Conservation (phyloP, 2,888 invertebrate genomes). For the Calameuta idolon region DNA sequence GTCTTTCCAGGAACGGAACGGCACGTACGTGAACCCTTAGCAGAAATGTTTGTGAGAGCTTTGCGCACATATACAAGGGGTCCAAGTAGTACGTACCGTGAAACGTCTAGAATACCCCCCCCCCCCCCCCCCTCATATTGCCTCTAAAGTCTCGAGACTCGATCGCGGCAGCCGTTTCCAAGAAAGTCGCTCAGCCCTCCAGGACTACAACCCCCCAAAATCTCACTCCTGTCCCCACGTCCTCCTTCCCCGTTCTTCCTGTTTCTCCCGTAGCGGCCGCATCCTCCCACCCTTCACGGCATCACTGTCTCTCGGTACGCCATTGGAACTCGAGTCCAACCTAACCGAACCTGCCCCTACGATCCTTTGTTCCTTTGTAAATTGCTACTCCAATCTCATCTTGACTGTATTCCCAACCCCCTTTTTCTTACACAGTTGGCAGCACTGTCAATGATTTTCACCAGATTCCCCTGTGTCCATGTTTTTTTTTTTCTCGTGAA, state of each 20-base stretch:
- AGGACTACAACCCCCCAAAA: conserved; percentile 31
- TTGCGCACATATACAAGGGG: neutral
- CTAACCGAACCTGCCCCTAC: conserved; percentile 8
- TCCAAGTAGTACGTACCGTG: neutral
- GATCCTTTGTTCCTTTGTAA: conserved; percentile 18
- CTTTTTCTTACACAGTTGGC: no score
- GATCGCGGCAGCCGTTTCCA: conserved; percentile 28
- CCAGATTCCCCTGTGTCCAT: no score
- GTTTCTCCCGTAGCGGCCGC: neutral
- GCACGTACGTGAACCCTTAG: conserved; percentile 1
- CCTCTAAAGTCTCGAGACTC: neutral
- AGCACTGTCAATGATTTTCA: no score
- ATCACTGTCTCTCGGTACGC: neutral
- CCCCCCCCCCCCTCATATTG: neutral
- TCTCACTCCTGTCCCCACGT: neutral
- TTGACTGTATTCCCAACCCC: no score
- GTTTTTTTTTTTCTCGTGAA: no score
- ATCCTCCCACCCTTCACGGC: neutral
- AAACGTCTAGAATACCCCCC: neutral
- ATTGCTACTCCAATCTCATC: conserved; percentile 12
- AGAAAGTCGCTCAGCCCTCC: conserved; percentile 28
- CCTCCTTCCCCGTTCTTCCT: neutral
- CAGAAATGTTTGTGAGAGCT: no score
- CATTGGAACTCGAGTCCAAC: no score
- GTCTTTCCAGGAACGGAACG: neutral